Base-by-base conservation (phyloP, 2,888 invertebrate genomes). In the Ormyrus pomaceus region DNA sequence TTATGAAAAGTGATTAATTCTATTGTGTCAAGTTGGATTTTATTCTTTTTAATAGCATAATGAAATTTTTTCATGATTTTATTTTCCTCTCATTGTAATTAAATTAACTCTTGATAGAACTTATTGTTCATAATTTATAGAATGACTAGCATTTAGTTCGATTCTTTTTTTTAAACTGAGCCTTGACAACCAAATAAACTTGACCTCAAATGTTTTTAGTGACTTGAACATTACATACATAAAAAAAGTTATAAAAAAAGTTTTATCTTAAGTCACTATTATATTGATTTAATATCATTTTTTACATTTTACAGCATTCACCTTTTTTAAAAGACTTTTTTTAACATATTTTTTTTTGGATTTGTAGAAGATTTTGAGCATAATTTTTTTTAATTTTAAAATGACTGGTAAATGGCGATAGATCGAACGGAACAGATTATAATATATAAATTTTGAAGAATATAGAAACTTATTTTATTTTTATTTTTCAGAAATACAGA, bases 121-220 rank as follows among this genome's bases (percentile, higher is more conserved):
- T 66, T 8, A 51, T 51, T 34, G 34, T 34, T 13, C n/a, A 66
- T 51, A 50, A 62, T 34, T 55, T 34, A 46, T 45, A 55, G 7
- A 46, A 2, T 11, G 8, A 11, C 19, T 46, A 53, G 19, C 11
- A 50, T 46, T 48, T 45, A 66, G n/a, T 50, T 34, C 46, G 66
- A 7, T 79, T 77, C 19, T 69, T 69, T 73, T 75, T 72, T 69
- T 73, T 68, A 46, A 59, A 55, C 61, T 64, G 71, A 34, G 48
- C 78, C 81, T 80, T 82, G 82, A 71, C 79, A 82, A 81, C 80
- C 64, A 66, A 55, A 74, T 80, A 55, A 76, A 76, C 71, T 64
- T 79, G 56, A 77, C 71, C 75, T 82, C 82, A 73, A 73, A 73
- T 73, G 77, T 80, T 77, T 78, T 75, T 59, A 81, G 9, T 13